These are phyloP conservation scores for Berghia stephanieae DNA, from an alignment of 1,140 invertebrate species.

Conservation along the genomic window DNA sequence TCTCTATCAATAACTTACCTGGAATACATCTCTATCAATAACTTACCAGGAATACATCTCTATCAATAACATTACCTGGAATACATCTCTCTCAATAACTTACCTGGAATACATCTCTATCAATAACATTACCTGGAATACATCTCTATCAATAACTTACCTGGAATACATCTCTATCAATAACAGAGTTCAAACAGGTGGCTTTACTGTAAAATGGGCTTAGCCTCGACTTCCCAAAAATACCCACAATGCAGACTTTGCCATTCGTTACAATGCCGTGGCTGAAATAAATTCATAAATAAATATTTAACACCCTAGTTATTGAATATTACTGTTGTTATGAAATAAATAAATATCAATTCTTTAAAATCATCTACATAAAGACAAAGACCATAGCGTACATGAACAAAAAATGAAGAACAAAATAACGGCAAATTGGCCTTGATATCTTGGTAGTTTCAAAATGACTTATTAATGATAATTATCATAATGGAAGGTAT, in stretches of 20 bases:
- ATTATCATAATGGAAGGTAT: no score
- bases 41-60: no score
- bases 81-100: no score
- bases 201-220: conserved; percentile 73
- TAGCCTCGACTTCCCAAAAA: conserved; percentile 76
- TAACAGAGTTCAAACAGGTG: conserved; percentile 69
- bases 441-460: background rate
- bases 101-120: no score
- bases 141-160: no score
- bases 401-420: background rate
- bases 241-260: conserved; percentile 73
- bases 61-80: no score
- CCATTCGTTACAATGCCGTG: conserved; percentile 42
- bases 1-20: no score
- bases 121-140: no score
- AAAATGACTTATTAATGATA: no score
- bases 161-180: conserved; percentile 69
- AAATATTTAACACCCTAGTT: no score
- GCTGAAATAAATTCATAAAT: conserved; percentile 33
- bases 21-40: no score
- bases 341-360: background rate
- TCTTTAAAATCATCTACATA: background rate
- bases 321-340: no score
- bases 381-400: background rate
- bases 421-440: background rate